A percentile compares a stretch with the other conserved stretches of the same genome.
These are phyloP conservation scores for Blastobasis lacticolella DNA, from an alignment of 2,888 invertebrate genomes.

Conservation along the genomic window DNA sequence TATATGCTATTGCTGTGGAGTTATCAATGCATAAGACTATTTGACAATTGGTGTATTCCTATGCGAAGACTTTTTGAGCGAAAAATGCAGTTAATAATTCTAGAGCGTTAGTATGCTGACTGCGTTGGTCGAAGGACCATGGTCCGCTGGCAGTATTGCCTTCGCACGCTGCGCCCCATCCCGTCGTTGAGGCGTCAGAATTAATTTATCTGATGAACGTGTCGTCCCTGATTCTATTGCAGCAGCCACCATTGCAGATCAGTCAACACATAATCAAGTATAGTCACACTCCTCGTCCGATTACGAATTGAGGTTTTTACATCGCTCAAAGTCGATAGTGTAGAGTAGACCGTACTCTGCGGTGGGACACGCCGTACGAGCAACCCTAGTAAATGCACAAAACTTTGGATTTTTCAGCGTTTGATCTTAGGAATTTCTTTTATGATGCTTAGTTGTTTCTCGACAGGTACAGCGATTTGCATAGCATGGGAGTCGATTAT, in stretches of 20 bases:
- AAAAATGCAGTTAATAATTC: conserved; percentile 13
- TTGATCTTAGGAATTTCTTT: too few species aligned
- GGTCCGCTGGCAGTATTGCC: conserved; percentile 8
- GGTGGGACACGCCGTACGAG: conserved; percentile 8
- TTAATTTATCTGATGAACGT: conserved; percentile 6
- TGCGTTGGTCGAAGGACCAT: conserved; percentile 9
- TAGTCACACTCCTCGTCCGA: conserved; percentile 2
- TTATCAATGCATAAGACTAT: conserved; percentile 14
- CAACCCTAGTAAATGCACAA: conserved; percentile 9
- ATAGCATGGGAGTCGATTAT: too few species aligned
- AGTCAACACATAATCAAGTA: not conserved
- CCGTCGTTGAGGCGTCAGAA: conserved; percentile 13
- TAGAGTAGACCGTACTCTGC: conserved; percentile 8
- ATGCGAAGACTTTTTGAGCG: conserved; percentile 10
- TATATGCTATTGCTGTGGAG: conserved; percentile 12
- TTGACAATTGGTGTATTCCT: conserved; percentile 5
- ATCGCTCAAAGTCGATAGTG: conserved; percentile 5
- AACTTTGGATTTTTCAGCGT: conserved; percentile 11
- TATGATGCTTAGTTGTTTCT: too few species aligned
- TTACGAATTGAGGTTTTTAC: conserved; percentile 3
- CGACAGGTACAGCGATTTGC: too few species aligned
- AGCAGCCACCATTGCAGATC: not conserved
- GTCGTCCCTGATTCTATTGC: not conserved
- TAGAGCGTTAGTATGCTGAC: conserved; percentile 10
- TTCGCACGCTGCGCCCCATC: conserved; percentile 11